These are phyloP conservation scores for Apolygus lucorum DNA, from an alignment of 1,140 invertebrate species.

Conservation along the genomic window DNA sequence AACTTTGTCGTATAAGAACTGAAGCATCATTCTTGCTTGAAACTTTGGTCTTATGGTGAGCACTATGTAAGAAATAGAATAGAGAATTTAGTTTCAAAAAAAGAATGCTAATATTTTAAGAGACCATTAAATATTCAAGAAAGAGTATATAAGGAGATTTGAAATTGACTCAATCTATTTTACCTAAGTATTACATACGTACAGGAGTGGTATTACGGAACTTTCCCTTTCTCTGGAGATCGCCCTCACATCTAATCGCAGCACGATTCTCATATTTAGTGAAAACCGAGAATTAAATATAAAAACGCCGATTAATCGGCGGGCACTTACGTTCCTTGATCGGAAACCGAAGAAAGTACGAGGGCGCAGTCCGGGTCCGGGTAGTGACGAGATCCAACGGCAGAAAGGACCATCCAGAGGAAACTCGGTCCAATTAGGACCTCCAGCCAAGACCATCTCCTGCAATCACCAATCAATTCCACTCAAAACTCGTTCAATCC, in stretches of 20 bases:
- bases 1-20: too few species aligned
- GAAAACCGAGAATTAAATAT: not conserved
- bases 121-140: too few species aligned
- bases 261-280: not conserved
- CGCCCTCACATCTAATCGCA: not conserved
- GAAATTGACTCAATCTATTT: not conserved
- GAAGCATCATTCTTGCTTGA: too few species aligned
- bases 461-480: too few species aligned
- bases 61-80: too few species aligned
- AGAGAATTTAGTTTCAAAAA: too few species aligned
- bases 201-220: not conserved
- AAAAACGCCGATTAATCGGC: not conserved
- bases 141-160: too few species aligned
- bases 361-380: slow-evolving; percentile 14
- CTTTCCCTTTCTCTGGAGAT: not conserved
- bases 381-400: not conserved
- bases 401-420: not conserved
- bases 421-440: not conserved
- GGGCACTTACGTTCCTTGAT: too few species aligned
- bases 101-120: too few species aligned
- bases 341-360: not conserved
- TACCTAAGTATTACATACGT: not conserved
- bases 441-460: too few species aligned
- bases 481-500: too few species aligned
- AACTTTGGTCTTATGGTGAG: too few species aligned